Base-by-base conservation (phyloP, 2,888 invertebrate species). In the Diaprepes abbreviatus region DNA sequence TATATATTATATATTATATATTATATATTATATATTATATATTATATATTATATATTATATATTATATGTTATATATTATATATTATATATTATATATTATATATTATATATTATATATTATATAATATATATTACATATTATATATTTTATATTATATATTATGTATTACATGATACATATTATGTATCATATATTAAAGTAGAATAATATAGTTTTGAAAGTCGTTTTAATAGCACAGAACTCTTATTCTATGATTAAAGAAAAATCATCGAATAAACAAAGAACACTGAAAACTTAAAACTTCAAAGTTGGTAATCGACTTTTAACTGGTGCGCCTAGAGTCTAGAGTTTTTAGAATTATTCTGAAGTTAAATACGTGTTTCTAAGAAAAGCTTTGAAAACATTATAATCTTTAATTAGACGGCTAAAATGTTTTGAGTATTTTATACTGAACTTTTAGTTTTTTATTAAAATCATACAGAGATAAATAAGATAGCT, bases 361-460 rank as follows among this genome's bases (percentile, higher is more conserved):
- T 12, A 38, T 38, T 38, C 14, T 38, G 36, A n/a, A 38, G 36
- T 38, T 38, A 38, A 38, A 38, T 38, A 38, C 14, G 14, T 38
- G 36, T 38, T 38, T 12, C 14, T 14, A 10, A 38, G 36, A 5
- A 38, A 14, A 38, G 14, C 36, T 14, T 38, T 38, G 14, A 38
- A 38, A 38, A 38, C 12, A 14, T 16, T 14, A 38, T 38, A 38
- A 38, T 38, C 36, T 5, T 38, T 38, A 38, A 38, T 38, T n/a
- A 38, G 14, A 38, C 36, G 14, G 14, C 6, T 10, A 14, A 36
- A 38, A 12, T 38, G 12, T 2, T 38, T 14, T 14, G 14, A 38
- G 14, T 6, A 6, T 3, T 38, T 14, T n/a, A 14, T 38, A 14
- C 12, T 14, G 2, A 38, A 14, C 36, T 1, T 35, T 12, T n/a